Evolutionary conservation across 2,888 invertebrate genomes (phyloP).

Genomic region (Acanthacorydalis orientalis): DNA sequence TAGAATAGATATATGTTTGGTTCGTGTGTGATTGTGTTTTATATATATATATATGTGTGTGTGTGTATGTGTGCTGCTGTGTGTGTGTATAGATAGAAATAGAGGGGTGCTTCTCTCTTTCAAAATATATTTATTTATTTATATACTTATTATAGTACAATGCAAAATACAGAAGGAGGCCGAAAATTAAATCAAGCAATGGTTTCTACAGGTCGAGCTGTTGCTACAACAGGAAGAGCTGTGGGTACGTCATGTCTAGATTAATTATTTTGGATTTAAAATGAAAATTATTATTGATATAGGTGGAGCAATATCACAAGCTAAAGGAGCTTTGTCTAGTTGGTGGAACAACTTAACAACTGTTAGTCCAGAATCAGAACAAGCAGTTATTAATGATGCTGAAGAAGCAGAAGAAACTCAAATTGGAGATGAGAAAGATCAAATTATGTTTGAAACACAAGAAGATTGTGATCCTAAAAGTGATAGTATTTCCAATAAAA

Average conservation of each 20-base stretch:
- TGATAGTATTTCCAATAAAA: neutral
- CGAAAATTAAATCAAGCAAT: conserved; percentile 87
- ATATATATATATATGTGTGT: neutral
- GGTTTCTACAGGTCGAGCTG: conserved; percentile 77
- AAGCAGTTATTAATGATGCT: neutral
- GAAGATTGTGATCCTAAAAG: conserved; percentile 22
- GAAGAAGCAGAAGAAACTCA: neutral
- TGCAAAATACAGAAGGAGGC: conserved; percentile 88
- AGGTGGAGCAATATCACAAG: conserved; percentile 77
- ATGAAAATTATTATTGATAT: too few relatives aligned
- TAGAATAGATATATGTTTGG: too few relatives aligned
- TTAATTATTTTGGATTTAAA: neutral
- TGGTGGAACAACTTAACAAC: conserved; percentile 68
- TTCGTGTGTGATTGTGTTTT: too few relatives aligned
- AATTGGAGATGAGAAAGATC: neutral
- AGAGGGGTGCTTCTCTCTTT: too few relatives aligned
- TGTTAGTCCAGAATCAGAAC: conserved; percentile 23
- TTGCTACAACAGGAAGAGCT: conserved; percentile 60
- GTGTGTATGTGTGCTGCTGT: neutral
- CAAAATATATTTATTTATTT: too few relatives aligned
- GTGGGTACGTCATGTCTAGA: conserved; percentile 34
- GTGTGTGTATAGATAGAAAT: too few relatives aligned
- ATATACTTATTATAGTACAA: conserved; percentile 45
- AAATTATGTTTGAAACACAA: conserved; percentile 3
- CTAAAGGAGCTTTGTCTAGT: conserved; percentile 68